Percentiles rank a stretch among this genome's conserved stretches.
phyloP scores from a whole-genome alignment of 2,797 vertebrate genomes.

The Thaleichthys pacificus region DNA sequence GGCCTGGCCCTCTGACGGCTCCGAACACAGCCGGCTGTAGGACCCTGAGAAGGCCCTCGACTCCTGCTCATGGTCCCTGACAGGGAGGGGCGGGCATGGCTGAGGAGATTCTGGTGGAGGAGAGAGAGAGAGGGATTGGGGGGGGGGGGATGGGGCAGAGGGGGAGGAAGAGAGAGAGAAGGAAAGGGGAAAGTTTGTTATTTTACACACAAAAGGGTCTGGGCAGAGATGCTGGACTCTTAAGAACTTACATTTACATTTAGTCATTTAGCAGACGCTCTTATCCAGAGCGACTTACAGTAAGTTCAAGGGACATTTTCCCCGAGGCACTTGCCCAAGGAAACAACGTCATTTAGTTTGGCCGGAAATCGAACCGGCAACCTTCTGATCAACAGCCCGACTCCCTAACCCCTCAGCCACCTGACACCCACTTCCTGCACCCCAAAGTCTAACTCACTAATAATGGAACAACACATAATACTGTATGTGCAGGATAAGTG shows the following conservation, averaged over 20 bases:
- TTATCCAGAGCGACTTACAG: no score
- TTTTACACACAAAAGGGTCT: neutral
- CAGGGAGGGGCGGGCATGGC: slow-evolving; percentile 63
- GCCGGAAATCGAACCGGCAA: no score
- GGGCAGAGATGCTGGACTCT: neutral
- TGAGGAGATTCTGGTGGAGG: slow-evolving; percentile 68
- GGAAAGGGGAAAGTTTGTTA: neutral
- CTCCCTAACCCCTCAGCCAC: no score
- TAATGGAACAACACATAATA: neutral
- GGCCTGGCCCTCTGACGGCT: slow-evolving; percentile 70
- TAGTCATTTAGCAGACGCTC: no score
- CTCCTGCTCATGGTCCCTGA: slow-evolving; percentile 75
- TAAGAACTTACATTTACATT: neutral
- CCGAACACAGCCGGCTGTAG: slow-evolving; percentile 58
- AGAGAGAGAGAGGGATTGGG: neutral
- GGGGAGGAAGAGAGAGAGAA: neutral
- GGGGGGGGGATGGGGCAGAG: neutral
- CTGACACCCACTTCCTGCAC: neutral
- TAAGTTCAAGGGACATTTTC: no score
- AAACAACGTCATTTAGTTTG: no score
- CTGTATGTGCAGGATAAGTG: neutral
- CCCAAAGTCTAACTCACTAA: neutral
- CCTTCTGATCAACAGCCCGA: no score
- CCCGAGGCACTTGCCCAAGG: no score
- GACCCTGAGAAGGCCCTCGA: slow-evolving; percentile 50